Evolutionary conservation across 2,888 invertebrate genomes (phyloP), one percentile per base, ranked within the genome.

Genomic region (Idaea aversata): DNA sequence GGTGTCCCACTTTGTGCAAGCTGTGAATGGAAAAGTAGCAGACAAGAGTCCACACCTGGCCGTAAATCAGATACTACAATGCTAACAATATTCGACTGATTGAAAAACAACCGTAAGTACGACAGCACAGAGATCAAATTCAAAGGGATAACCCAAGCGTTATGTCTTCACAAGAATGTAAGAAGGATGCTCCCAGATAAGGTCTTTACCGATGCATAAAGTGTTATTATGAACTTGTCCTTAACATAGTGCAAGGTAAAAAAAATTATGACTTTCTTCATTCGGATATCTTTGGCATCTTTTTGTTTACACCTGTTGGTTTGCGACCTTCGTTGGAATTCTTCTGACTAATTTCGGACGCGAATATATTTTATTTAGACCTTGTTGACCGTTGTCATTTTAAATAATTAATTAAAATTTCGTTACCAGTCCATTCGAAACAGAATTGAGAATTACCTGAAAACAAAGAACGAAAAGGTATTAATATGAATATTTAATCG

Each of bases 161-260:
- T 84, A 83, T 84, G 86, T 85, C 84, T 84, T 84, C 76, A 75
- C 76, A 84, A 83, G 86, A 88, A 88, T 86, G 82, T 85, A 86
- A 86, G 86, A 88, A 91, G 86, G 86, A 85, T 83, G 84, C 83
- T 85, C 79, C 68, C 74, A 86, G 90, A 90, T 90, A 88, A 88
- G 84, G 80, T 78, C 84, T 89, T 89, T 88, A 90, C 89, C 87
- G 88, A 82, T 90, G 88, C 88, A 88, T 88, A 89, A 90, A 90
- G 85, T 87, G 86, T 87, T 90, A 88, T 88, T 88, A 88, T 89
- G 85, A 87, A 88, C 86, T 86, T 86, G 84, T 83, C 77, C 79
- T 70, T 69, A 65, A 72, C 77, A 78, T 75, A 75, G 72, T 70
- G 73, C 64, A 69, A 72, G 71, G 72, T 70, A 81, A 84, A 85